Evolutionary conservation across 2,113 vertebrate genomes (phyloP).

Genomic region (Echinops telfairi): DNA sequence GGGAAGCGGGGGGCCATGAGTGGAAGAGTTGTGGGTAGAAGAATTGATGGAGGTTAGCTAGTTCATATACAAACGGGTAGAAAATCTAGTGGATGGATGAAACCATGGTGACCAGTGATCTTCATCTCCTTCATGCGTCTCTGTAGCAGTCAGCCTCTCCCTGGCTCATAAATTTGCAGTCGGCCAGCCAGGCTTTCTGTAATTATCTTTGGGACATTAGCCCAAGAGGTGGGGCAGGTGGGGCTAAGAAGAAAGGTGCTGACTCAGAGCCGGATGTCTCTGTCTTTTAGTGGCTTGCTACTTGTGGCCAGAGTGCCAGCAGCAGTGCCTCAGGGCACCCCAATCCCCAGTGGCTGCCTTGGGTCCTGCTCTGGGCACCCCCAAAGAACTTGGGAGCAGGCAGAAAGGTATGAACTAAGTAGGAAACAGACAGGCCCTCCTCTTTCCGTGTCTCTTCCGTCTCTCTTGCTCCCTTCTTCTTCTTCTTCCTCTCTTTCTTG

Average conservation of each 20-base stretch:
- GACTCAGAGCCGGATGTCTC: slow-evolving; percentile 72
- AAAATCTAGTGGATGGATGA: neutral
- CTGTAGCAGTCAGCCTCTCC: slow-evolving; percentile 11
- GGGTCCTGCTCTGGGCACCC: slow-evolving; percentile 33
- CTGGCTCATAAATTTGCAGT: slow-evolving; percentile 57
- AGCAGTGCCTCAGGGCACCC: neutral
- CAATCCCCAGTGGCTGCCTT: neutral
- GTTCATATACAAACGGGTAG: too few relatives aligned
- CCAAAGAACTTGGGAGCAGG: neutral
- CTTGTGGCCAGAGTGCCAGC: neutral
- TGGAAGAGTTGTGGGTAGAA: too few relatives aligned
- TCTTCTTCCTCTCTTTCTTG: neutral
- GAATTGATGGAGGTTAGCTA: too few relatives aligned
- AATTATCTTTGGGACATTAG: slow-evolving; percentile 72
- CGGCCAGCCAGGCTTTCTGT: slow-evolving; percentile 66
- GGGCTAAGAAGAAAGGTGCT: slow-evolving; percentile 65
- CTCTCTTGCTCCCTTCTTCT: too few relatives aligned
- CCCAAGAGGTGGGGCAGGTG: slow-evolving; percentile 69
- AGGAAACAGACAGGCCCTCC: neutral
- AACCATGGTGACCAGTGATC: neutral
- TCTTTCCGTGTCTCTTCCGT: neutral
- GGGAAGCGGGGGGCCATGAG: too few relatives aligned
- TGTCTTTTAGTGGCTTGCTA: slow-evolving; percentile 57
- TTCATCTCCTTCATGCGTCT: too few relatives aligned
- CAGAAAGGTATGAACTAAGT: neutral